Evolutionary conservation across 2,888 invertebrate species (phyloP).

Genomic region (Cistogaster globosa): DNA sequence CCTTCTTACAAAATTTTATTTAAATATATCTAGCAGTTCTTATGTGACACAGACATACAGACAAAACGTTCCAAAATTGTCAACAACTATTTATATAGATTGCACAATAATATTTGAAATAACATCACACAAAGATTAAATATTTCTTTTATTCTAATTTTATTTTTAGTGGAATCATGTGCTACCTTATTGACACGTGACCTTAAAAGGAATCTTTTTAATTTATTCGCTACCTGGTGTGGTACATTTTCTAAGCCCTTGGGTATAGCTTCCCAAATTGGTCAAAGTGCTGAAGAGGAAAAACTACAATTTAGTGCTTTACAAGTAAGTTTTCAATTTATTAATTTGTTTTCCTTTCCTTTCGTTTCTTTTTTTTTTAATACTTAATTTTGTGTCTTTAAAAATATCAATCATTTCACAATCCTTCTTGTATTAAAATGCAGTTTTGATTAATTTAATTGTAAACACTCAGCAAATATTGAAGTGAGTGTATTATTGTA

Average conservation of each 20-base stretch:
- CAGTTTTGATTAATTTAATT: too few species aligned
- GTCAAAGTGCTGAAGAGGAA: constrained; percentile 84
- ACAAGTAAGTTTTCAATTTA: constrained; percentile 81
- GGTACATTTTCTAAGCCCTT: constrained; percentile 91
- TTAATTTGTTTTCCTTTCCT: background rate
- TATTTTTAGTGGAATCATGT: constrained; percentile 90
- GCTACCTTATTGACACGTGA: constrained; percentile 93
- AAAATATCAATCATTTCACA: background rate
- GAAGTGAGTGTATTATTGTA: too few species aligned
- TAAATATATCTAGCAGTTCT: too few species aligned
- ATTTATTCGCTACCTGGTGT: constrained; percentile 96
- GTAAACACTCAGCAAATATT: too few species aligned
- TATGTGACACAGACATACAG: too few species aligned
- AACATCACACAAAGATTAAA: background rate
- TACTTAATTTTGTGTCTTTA: too few species aligned
- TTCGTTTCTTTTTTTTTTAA: background rate
- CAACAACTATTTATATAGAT: too few species aligned
- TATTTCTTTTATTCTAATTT: background rate
- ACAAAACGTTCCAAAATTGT: too few species aligned
- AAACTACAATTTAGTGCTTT: constrained; percentile 86
- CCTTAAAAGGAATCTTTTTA: constrained; percentile 93
- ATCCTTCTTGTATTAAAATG: too few species aligned
- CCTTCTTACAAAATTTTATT: too few species aligned
- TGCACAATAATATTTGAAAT: background rate
- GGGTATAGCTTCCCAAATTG: constrained; percentile 83